A percentile compares a stretch with the other conserved stretches of the same genome.
Conservation (phyloP, 2,113 vertebrate species). For the Anoura caudifer region DNA sequence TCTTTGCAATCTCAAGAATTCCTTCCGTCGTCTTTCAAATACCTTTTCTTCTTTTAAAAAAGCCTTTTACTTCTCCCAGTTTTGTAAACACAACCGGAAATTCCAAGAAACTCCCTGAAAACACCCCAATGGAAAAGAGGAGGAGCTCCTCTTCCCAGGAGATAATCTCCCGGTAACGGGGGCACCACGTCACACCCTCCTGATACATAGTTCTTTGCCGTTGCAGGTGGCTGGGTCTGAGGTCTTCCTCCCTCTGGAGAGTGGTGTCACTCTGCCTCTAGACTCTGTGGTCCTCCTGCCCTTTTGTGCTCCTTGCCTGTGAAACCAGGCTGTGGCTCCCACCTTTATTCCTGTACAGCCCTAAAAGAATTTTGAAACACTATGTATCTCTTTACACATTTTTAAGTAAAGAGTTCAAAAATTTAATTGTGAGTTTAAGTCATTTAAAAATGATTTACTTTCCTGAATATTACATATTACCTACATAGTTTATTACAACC, state of each 20-base stretch:
- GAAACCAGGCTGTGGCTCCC: background rate
- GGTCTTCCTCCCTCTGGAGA: background rate
- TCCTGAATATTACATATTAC: background rate
- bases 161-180: background rate
- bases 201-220: background rate
- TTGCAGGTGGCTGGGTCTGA: background rate
- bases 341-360: background rate
- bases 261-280: too few species aligned
- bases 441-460: background rate
- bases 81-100: background rate
- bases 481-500: background rate
- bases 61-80: background rate
- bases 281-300: background rate
- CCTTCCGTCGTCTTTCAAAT: background rate
- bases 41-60: background rate
- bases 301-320: fast-evolving
- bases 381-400: background rate
- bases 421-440: background rate
- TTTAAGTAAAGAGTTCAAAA: background rate
- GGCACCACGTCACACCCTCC: background rate
- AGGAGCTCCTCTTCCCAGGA: fast-evolving
- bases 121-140: background rate
- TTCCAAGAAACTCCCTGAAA: background rate
- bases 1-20: background rate
- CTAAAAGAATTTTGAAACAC: background rate